These are phyloP conservation scores for Microtus montanus DNA, from an alignment of 2,113 vertebrate genomes.

Conservation along the genomic window DNA sequence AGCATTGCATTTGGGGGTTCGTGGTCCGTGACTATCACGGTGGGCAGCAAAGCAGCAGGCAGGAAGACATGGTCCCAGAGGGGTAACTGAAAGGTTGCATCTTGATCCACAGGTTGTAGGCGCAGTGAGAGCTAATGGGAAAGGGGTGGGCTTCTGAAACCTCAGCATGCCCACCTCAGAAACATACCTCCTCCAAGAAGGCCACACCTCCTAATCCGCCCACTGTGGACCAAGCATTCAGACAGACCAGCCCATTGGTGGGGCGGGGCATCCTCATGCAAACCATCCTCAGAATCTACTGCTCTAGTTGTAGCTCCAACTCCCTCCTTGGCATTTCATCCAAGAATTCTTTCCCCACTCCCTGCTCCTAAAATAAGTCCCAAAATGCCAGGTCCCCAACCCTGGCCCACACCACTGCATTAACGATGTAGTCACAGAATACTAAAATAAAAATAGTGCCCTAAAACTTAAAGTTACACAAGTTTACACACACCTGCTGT, in stretches of 20 bases:
- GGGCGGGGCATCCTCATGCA: neutral
- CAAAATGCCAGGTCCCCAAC: neutral
- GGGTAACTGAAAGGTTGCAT: neutral
- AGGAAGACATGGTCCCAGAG: neutral
- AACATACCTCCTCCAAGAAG: neutral
- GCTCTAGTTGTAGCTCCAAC: neutral
- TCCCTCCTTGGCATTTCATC: conserved; percentile 12
- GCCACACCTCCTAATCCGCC: neutral
- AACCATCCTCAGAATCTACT: neutral
- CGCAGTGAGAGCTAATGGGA: neutral
- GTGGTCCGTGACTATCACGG: no score
- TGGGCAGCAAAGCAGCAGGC: neutral
- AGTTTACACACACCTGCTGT: neutral
- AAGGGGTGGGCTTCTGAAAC: neutral
- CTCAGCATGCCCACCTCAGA: neutral
- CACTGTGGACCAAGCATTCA: neutral
- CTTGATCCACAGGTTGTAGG: no score
- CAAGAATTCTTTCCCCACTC: conserved; percentile 20
- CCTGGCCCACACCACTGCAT: neutral
- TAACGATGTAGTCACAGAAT: conserved; percentile 4
- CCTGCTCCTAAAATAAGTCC: conserved; percentile 20
- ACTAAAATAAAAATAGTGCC: neutral
- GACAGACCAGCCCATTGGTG: neutral
- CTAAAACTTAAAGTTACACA: conserved; percentile 38
- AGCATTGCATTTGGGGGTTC: neutral